Conservation (phyloP, 2,113 vertebrate genomes). For the Picathartes gymnocephalus region DNA sequence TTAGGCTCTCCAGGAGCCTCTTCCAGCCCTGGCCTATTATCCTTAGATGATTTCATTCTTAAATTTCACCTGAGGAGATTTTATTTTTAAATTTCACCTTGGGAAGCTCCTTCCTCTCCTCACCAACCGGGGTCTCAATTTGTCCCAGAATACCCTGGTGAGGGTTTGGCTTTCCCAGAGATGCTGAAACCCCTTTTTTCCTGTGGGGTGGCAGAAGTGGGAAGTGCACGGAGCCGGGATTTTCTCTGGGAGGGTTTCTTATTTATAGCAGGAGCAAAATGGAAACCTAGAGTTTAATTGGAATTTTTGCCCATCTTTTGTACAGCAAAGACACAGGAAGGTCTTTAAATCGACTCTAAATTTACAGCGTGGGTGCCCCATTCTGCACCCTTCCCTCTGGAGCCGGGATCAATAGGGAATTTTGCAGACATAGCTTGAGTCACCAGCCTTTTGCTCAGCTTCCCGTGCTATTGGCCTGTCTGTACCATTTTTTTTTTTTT, state of each 20-base stretch:
- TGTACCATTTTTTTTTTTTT: slow-evolving; percentile 17
- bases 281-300: neutral
- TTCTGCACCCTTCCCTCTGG: neutral
- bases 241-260: neutral
- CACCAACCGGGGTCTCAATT: neutral
- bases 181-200: neutral
- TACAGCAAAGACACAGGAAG: neutral
- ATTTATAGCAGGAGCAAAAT: neutral
- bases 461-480: slow-evolving; percentile 45
- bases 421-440: slow-evolving; percentile 53
- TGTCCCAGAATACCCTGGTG: neutral
- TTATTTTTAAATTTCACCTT: neutral
- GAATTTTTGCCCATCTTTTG: neutral
- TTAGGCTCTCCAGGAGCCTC: neutral
- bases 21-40: neutral
- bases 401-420: neutral
- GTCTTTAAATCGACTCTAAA: slow-evolving; percentile 3
- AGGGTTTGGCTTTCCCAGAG: neutral
- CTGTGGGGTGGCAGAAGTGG: neutral
- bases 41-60: neutral
- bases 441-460: slow-evolving; percentile 36
- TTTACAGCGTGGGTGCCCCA: neutral
- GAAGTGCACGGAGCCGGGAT: neutral
- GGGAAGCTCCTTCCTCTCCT: neutral
- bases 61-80: neutral